Base-by-base conservation (phyloP, 2,113 vertebrate genomes). In the Cavia porcellus region DNA sequence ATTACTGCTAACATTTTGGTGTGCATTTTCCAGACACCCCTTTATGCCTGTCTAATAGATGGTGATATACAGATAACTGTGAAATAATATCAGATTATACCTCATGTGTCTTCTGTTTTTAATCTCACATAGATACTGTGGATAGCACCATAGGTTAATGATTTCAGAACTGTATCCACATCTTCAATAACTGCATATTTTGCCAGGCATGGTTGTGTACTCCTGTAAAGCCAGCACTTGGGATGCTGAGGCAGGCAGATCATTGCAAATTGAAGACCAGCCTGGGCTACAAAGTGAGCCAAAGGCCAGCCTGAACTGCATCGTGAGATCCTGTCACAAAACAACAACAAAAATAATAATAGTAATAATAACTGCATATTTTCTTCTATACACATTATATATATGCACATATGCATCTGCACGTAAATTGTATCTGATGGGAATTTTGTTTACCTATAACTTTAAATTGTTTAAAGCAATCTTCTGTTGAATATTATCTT, bases 11-110 rank as follows among this genome's bases (percentile, higher is more conserved):
- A 61, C 81, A 50, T 45, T 91, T 95, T 80, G 35, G 24, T 61
- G 57, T 86, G 4, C 10, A 5, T 86, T 3, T 86, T 61, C 13
- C 42, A 91, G 8, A 28, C 22, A 52, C 57, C n/a, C 28, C 20
- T 91, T 62, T 95, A 9, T 61, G 19, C n/a, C 61, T 61, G 3
- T 52, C 75, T 30, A 68, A 77, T 45, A n/a, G 17, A 14, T 68
- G n/a, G 32, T 61, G 91, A 68, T 42, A 25, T 86, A 20, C 80
- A 85, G 66, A 42, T 95, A 95, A 74, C 86, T 95, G 55, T 92
- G 55, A 87, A 82, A 81, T 61, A 35, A 25, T 70, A 81, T 80
- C 32, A 95, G 38, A 35, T 66, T 66, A 84, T 70, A 45, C 35
- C 35, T 95, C 17, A 59, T 70, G 50, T 57, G 79, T 85, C 70